Percentiles rank a stretch among this genome's conserved stretches.
Evolutionary conservation across 2,888 invertebrate genomes (phyloP).

Genomic region (Temnothorax rugatulus): DNA sequence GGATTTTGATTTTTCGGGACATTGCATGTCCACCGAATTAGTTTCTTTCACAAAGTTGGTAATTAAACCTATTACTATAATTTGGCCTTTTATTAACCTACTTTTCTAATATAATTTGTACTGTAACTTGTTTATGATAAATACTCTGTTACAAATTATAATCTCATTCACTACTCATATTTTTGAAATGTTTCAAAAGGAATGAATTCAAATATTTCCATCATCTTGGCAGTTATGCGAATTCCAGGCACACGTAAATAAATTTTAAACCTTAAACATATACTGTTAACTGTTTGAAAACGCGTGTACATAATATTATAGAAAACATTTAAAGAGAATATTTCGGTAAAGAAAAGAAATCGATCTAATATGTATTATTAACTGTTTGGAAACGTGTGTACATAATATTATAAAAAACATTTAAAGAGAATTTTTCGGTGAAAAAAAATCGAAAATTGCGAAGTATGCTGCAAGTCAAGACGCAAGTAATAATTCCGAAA

Average conservation of each 20-base stretch:
- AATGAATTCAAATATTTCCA: neutral
- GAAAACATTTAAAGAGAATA: neutral
- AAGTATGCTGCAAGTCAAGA: neutral
- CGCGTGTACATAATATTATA: neutral
- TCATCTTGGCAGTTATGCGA: neutral
- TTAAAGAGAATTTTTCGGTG: neutral
- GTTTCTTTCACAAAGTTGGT: neutral
- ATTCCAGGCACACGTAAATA: neutral
- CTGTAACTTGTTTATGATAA: neutral
- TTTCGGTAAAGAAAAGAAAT: neutral
- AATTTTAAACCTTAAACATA: neutral
- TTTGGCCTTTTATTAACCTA: slow-evolving; percentile 2
- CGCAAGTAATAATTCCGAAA: neutral
- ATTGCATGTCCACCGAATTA: neutral
- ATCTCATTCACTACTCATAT: neutral
- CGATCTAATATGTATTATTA: neutral
- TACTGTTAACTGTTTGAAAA: neutral
- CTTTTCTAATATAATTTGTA: neutral
- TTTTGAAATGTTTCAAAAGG: neutral
- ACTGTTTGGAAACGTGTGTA: neutral
- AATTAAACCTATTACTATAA: neutral
- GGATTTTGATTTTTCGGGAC: too few relatives aligned
- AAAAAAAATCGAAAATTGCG: neutral
- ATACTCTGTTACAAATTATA: neutral
- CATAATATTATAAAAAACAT: neutral